Conservation (phyloP, 2,113 vertebrate species). For the Lampris megalopsis region DNA sequence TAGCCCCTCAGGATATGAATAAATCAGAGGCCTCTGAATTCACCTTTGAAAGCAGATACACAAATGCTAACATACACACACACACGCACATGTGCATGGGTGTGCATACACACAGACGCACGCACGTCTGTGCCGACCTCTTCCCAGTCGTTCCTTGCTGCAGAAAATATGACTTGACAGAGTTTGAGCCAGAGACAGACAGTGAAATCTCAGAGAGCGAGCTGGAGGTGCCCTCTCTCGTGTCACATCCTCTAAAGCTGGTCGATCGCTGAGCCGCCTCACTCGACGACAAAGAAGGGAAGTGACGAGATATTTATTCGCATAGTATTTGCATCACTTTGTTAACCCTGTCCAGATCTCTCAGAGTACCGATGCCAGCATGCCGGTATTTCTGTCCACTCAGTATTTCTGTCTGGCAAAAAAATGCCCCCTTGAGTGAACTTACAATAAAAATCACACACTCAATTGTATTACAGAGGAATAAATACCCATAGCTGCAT, state of each 20-base stretch:
- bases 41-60: conserved; percentile 43
- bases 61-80: neutral
- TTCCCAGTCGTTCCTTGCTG: neutral
- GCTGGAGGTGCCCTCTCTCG: neutral
- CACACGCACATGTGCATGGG: neutral
- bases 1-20: conserved; percentile 58
- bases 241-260: neutral
- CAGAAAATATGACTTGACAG: conserved; percentile 50
- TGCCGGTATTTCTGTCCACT: no score
- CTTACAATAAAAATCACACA: neutral
- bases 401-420: no score
- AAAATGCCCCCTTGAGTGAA: no score
- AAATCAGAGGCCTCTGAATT: conserved; percentile 59
- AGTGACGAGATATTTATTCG: neutral
- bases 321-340: neutral
- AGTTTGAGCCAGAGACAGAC: conserved; percentile 18
- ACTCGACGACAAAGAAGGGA: neutral
- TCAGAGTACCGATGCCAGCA: no score
- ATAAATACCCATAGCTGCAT: neutral
- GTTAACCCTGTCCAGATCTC: neutral
- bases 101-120: neutral
- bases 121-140: conserved; percentile 22
- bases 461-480: neutral
- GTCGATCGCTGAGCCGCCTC: neutral
- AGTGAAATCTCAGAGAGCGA: conserved; percentile 48